Percentiles rank a stretch among this genome's conserved stretches.
phyloP scores from a whole-genome alignment of 2,797 vertebrate species.

The Myotis myotis region DNA sequence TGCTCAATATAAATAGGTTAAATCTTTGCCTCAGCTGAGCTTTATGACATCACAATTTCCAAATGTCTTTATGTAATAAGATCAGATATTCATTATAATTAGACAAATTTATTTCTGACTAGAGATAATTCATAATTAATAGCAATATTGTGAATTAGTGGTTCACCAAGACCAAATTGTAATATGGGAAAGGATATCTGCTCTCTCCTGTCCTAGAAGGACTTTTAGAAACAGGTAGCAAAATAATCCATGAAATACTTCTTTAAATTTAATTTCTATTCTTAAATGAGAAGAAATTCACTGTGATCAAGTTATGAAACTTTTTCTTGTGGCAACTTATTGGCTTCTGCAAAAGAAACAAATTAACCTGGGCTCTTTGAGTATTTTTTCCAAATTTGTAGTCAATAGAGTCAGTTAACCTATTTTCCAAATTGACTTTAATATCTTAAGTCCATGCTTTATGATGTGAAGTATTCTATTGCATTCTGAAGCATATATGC shows the following conservation, averaged over 20 bases:
- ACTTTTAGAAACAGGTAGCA: not conserved
- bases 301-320: not conserved
- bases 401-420: not conserved
- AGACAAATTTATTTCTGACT: not conserved
- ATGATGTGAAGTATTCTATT: not conserved
- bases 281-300: constrained; percentile 11
- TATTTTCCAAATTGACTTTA: constrained; percentile 28
- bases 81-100: constrained; percentile 48
- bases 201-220: not conserved
- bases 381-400: not conserved
- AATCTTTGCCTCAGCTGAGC: not conserved
- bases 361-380: not conserved
- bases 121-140: constrained; percentile 25
- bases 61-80: constrained; percentile 31
- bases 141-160: constrained; percentile 18
- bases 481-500: not conserved
- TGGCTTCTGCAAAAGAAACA: not conserved
- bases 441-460: not conserved
- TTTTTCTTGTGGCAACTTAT: not conserved
- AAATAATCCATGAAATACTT: not conserved
- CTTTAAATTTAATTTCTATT: constrained; percentile 40
- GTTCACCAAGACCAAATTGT: not conserved
- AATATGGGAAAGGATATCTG: not conserved
- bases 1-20: not conserved
- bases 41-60: not conserved